Evolutionary conservation across 2,113 vertebrate genomes (phyloP).

Genomic region (Erythrocercus mccallii): DNA sequence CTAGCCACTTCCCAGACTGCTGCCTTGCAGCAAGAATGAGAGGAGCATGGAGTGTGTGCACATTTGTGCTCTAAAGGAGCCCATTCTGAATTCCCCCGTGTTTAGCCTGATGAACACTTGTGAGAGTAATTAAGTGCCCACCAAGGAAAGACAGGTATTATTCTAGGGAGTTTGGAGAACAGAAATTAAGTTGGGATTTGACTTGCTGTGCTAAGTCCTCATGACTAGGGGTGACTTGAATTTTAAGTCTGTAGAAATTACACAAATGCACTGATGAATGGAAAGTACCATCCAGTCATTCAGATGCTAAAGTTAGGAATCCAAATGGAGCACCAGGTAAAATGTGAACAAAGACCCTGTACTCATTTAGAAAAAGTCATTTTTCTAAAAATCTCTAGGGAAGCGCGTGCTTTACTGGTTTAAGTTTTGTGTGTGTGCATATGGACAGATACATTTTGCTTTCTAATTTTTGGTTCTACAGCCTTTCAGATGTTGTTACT

Average conservation of each 20-base stretch:
- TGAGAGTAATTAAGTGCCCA: not conserved
- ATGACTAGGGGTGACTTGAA: not conserved
- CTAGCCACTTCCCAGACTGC: not conserved
- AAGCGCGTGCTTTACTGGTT: not conserved
- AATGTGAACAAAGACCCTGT: not conserved
- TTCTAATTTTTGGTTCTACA: not conserved
- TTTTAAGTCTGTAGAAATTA: not conserved
- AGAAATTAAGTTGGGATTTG: not conserved
- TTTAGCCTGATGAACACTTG: not conserved
- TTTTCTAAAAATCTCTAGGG: not conserved
- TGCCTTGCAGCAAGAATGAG: not conserved
- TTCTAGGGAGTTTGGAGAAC: not conserved
- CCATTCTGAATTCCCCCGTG: not conserved
- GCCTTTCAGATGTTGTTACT: not conserved
- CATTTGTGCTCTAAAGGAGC: not conserved
- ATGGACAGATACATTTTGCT: not conserved
- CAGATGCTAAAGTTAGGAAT: not conserved
- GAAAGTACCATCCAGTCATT: not conserved
- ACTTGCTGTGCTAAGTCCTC: not conserved
- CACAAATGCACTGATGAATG: not conserved
- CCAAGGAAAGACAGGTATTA: not conserved
- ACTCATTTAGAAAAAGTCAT: not conserved
- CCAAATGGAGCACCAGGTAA: not conserved
- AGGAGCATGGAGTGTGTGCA: accelerated
- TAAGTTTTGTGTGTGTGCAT: not conserved